Evolutionary conservation across 2,888 invertebrate species (phyloP), one percentile per base, ranked within the genome.

Genomic region (Erebia ligea): DNA sequence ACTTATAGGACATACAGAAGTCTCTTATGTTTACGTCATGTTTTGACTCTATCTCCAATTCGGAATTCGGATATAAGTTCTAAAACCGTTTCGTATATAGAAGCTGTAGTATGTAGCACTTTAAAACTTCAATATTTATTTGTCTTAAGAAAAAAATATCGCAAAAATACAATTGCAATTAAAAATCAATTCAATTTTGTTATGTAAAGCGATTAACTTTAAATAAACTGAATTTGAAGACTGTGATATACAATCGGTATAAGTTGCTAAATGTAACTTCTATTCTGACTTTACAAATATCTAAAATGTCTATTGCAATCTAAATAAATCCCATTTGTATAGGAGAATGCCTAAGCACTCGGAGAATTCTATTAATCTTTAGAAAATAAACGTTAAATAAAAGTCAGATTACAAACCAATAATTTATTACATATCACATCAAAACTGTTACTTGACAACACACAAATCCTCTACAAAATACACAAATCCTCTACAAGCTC

Each of bases 381-480:
- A 59, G 6, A 17, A 17, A 10, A 8, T 2, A 54, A 54, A 58
- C n/a, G 15, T 50, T 21, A 69, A 67, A 72, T 65, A 66, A 72
- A 63, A 64, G 57, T 45, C 66, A n/a, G 6, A 56, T 11, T 67
- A 68, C 68, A 68, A 13, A 42, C 63, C 65, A 62, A 58, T 19
- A 48, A 56, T 72, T 74, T 70, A 73, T 72, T 73, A 70, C 68
- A 71, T 34, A 66, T 65, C 59, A 69, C 56, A 70, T 69, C 4
- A 58, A 56, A 59, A 59, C 34, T 40, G 17, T 17, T n/a, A 42
- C 57, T 42, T 69, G 48, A 67, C 56, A 59, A 67, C 56, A 52
- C 42, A 19, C 58, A 45, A 64, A 11, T 21, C 21, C 48, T 62
- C 48, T 62, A 21, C 45, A 10, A 56, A 6, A 21, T 54, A 68